Evolutionary conservation across 1,140 invertebrate genomes (phyloP), one percentile per base, ranked within the genome.

Genomic region (Holcopasites calliopsidis): DNA sequence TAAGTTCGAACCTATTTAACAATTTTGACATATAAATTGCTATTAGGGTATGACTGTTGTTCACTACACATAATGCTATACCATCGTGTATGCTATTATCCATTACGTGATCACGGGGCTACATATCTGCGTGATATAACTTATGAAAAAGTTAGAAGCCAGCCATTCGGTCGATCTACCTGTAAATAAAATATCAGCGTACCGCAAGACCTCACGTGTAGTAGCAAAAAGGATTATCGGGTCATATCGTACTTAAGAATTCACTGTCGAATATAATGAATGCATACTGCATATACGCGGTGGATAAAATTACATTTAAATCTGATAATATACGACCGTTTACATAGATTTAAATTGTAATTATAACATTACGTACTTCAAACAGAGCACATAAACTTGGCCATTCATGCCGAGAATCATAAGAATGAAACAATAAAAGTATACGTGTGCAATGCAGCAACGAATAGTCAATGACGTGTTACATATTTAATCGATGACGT

Each of bases 111-210:
- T 52, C 31, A 40, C 8, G 16, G 2, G 0, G n/a, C 38, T 42
- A n/a, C 31, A 21, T 31, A 26, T 31, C 21, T 42, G 33, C 28
- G 47, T 44, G 21, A 50, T 79, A 54, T 61, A 74, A 74, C 49
- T 65, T 38, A 31, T 61, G 58, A 74, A 76, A 76, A 66, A 68
- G 31, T 68, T 76, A n/a, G 28, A 13, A 42, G 33, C 23, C 47
- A 21, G 66, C 23, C 40, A 23, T 38, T 26, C 55, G 77, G 64
- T 79, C 80, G 81, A 73, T 58, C n/a, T 23, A 40, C 26, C 62
- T 49, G 26, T 84, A 40, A 83, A 84, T 84, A 84, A 83, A 76
- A 23, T 77, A 84, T 80, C 72, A 83, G 65, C 33, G 13, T 40
- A 66, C 50, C 47, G 62, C 40, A 58, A 77, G 50, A 47, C 52